Evolutionary conservation across 2,888 invertebrate species (phyloP).

Genomic region (Antheraea yamamai): DNA sequence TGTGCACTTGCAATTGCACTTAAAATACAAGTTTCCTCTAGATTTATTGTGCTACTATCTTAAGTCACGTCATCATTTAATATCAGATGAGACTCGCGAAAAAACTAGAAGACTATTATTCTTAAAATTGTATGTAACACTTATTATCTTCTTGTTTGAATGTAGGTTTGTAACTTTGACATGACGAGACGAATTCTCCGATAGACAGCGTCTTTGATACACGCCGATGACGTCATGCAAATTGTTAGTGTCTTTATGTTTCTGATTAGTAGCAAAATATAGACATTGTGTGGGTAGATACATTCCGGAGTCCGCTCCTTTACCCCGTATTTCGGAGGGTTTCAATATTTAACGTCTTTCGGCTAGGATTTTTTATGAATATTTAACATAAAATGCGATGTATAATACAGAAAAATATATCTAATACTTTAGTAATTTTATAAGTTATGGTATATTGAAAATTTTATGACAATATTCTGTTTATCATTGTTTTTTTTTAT

Average conservation of each 20-base stretch:
- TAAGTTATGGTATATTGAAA: not conserved
- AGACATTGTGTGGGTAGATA: not conserved
- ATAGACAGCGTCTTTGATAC: not conserved
- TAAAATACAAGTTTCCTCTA: not conserved
- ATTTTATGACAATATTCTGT: not conserved
- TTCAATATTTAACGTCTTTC: not conserved
- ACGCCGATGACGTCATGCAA: not conserved
- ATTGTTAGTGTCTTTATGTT: not conserved
- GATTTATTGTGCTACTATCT: not conserved
- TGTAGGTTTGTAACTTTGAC: not conserved
- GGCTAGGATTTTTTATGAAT: not conserved
- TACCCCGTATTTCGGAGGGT: not conserved
- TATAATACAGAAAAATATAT: not conserved
- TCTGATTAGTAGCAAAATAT: not conserved
- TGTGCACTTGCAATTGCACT: not conserved
- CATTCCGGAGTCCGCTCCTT: not conserved
- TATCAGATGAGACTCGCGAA: no score
- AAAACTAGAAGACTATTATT: no score
- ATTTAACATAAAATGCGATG: no score
- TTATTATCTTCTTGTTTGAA: no score
- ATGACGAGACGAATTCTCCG: not conserved
- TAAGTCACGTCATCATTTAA: not conserved
- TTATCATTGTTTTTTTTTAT: not conserved
- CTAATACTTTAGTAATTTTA: not conserved
- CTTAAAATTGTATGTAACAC: no score